Conservation (phyloP, 2,797 vertebrate genomes). For the Manis crassicaudata region DNA sequence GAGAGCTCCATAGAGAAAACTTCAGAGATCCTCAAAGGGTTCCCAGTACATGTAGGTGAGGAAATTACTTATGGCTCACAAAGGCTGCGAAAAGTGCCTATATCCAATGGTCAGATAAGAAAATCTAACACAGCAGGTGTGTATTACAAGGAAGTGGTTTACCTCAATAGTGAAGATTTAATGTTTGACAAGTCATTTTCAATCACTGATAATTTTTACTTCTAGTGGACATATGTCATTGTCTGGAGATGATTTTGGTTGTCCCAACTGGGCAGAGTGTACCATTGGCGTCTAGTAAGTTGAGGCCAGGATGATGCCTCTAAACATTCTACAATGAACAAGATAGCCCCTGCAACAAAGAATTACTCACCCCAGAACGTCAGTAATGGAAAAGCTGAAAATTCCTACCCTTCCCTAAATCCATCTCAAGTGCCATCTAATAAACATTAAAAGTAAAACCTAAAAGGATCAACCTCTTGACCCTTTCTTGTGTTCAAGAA, state of each 20-base stretch:
- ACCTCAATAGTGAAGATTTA: background rate
- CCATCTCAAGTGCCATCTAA: background rate
- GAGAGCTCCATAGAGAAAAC: background rate
- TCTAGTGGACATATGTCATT: background rate
- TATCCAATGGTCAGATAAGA: background rate
- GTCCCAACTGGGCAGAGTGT: background rate
- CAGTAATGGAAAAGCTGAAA: background rate
- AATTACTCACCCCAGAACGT: background rate
- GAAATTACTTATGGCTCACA: background rate
- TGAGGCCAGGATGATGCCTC: background rate
- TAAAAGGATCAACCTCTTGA: background rate
- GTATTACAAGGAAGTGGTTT: background rate
- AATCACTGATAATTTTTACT: background rate
- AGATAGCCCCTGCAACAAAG: background rate
- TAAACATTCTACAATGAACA: background rate
- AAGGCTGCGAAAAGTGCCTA: background rate
- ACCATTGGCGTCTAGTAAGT: background rate
- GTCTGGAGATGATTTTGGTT: background rate
- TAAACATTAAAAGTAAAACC: background rate
- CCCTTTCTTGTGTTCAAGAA: background rate
- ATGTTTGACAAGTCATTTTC: background rate
- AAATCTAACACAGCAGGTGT: background rate
- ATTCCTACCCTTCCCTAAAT: background rate
- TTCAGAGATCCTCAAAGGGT: background rate
- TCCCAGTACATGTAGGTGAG: background rate